Base-by-base conservation (phyloP, 2,113 vertebrate species). In the Bujurquina vittata region DNA sequence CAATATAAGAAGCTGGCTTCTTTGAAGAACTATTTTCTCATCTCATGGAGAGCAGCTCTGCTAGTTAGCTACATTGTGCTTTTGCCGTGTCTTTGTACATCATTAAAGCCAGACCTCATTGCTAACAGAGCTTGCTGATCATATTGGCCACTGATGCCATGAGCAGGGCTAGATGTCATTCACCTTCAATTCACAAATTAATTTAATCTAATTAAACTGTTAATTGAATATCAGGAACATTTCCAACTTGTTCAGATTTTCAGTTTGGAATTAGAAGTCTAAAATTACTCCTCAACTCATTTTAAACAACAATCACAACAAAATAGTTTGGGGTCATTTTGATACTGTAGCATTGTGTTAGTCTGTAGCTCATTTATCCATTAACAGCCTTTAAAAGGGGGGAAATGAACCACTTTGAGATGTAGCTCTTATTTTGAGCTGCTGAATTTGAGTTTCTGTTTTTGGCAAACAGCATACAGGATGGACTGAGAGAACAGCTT, bases 291-390 rank as follows among this genome's bases (percentile, higher is more conserved):
- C 49, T 49, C 29, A 29, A 58, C 56, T 78, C 33, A 54, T 17
- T 54, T 56, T 65, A 81, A 83, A 84, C 23, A 54, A 49, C n/a
- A 69, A 69, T 23, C 49, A 69, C 43, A 69, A 23, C 12, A 52
- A 69, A 29, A 17, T 56, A 33, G 20, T 79, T 81, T 79, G 2
- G 4, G 62, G 29, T 84, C 49, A 56, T n/a, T 81, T 22, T 79
- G 74, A 88, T 76, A 86, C 83, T 86, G 91, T 94, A 92, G 92
- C 87, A 88, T 91, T 86, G 74, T 58, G 75, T 80, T 78, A 85
- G 57, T 67, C 83, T 92, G 88, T 91, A 91, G 90, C 88, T 89
- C 67, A 40, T 85, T 83, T 80, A 61, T 84, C 40, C 20, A 18
- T 90, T 75, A 78, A 23, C 80, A 75, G 80, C 82, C 49, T 89